Conservation (phyloP, 2,113 vertebrate genomes). For the Monarcha castaneiventris region DNA sequence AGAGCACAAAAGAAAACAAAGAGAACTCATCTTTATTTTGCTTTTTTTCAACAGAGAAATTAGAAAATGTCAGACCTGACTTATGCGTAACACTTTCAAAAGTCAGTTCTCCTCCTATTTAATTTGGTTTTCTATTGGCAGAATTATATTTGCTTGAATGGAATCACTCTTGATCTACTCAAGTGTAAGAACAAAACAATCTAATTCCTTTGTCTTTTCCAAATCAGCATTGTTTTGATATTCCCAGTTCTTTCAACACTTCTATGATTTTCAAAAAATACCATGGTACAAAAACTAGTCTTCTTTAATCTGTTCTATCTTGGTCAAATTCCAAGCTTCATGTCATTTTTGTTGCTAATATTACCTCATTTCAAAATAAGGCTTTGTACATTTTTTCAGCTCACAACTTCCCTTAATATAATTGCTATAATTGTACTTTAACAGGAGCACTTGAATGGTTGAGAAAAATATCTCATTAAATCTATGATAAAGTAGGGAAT, state of each 20-base stretch:
- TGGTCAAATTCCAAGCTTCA: background rate
- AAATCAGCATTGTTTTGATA: background rate
- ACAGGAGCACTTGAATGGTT: background rate
- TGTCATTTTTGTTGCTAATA: slow-evolving; percentile 15
- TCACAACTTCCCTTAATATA: slow-evolving; percentile 7
- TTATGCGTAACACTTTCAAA: background rate
- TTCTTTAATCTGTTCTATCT: background rate
- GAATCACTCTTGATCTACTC: background rate
- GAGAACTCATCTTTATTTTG: background rate
- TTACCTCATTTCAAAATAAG: slow-evolving; percentile 21
- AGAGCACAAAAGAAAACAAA: background rate
- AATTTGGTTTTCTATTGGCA: background rate
- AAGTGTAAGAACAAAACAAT: background rate
- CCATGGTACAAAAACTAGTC: background rate
- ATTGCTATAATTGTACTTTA: background rate
- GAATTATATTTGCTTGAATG: background rate
- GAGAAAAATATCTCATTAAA: slow-evolving; percentile 24
- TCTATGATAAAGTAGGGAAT: background rate
- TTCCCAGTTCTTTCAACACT: background rate
- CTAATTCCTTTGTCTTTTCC: background rate
- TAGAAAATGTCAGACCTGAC: background rate
- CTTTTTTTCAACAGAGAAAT: background rate
- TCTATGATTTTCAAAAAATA: background rate
- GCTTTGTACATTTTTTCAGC: slow-evolving; percentile 11
- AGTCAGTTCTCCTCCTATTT: background rate